Percentiles rank a stretch among this genome's conserved stretches.
phyloP scores from a whole-genome alignment of 1,140 invertebrate species.

The Drosophila pseudoobscura region DNA sequence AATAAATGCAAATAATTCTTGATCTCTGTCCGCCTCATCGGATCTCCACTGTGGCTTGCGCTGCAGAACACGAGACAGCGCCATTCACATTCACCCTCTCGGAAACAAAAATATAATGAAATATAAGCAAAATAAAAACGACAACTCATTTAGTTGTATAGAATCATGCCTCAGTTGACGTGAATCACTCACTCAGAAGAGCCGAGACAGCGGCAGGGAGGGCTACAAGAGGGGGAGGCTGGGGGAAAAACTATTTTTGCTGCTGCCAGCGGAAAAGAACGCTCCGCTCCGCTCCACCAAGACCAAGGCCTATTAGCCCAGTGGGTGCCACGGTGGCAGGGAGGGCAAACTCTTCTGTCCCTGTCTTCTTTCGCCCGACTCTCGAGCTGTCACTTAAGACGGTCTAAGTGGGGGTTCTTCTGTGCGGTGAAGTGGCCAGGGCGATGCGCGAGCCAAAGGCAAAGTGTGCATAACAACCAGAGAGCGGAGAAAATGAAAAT shows the following conservation, averaged over 20 bases:
- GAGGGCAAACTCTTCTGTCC: conserved; percentile 5
- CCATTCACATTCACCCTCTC: conserved; percentile 34
- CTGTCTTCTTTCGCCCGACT: conserved; percentile 35
- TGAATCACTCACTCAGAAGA: conserved; percentile 76
- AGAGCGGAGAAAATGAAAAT: conserved; percentile 55
- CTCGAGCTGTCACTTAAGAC: conserved; percentile 72
- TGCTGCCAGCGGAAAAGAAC: conserved; percentile 17
- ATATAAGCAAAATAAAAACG: conserved; percentile 62
- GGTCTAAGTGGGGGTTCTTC: conserved; percentile 44
- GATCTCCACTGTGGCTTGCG: conserved; percentile 4
- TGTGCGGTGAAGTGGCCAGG: conserved; percentile 54
- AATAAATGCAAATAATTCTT: too few species aligned
- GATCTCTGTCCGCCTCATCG: too few species aligned
- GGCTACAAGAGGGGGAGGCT: background rate
- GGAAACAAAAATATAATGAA: conserved; percentile 24
- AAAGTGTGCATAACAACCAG: conserved; percentile 51
- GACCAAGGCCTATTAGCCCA: conserved; percentile 74
- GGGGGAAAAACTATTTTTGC: conserved; percentile 71
- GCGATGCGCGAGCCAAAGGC: conserved; percentile 43
- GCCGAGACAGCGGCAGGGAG: conserved; percentile 50
- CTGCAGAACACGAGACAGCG: conserved; percentile 2
- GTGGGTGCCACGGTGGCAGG: conserved; percentile 5
- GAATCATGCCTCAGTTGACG: conserved; percentile 77
- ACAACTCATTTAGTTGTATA: conserved; percentile 78
- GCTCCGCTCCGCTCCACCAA: conserved; percentile 23